These are phyloP conservation scores for Zonotrichia leucophrys DNA, from an alignment of 2,113 vertebrate genomes.

Conservation along the genomic window DNA sequence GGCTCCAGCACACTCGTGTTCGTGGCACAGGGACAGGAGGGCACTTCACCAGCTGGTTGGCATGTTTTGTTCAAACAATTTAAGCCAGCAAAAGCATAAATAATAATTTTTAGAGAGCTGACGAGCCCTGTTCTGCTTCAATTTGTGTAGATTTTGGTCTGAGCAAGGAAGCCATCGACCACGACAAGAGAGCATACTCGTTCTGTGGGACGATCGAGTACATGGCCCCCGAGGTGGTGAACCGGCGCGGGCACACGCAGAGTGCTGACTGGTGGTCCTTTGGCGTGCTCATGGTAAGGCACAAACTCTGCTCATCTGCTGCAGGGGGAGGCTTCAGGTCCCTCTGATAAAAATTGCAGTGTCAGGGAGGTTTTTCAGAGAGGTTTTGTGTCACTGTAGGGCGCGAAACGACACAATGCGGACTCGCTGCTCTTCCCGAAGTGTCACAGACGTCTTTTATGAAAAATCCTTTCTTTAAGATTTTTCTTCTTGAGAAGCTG, in stretches of 20 bases:
- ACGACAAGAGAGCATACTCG: slow-evolving; percentile 93
- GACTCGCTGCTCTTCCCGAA: no score
- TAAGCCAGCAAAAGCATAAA: not conserved
- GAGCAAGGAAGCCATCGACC: slow-evolving; percentile 95
- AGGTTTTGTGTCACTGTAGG: no score
- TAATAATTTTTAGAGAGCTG: not conserved
- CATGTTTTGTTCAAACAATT: not conserved
- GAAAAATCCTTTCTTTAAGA: no score
- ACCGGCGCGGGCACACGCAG: slow-evolving; percentile 91
- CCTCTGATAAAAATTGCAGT: not conserved
- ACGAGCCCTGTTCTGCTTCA: not conserved
- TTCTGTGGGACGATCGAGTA: slow-evolving; percentile 98
- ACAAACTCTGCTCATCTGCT: not conserved
- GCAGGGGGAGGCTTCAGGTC: not conserved
- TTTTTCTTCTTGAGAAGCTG: no score
- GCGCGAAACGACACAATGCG: fast-evolving
- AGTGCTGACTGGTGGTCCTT: slow-evolving; percentile 99
- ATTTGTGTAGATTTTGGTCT: slow-evolving; percentile 87
- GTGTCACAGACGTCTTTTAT: no score
- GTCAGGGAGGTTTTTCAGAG: not conserved
- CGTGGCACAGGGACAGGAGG: not conserved
- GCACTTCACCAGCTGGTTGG: not conserved
- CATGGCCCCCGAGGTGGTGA: slow-evolving; percentile 97
- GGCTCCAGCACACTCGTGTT: fast-evolving
- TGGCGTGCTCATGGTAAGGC: slow-evolving; percentile 90